Conservation (phyloP, 2,888 invertebrate genomes). For the Eristalis tenax region DNA sequence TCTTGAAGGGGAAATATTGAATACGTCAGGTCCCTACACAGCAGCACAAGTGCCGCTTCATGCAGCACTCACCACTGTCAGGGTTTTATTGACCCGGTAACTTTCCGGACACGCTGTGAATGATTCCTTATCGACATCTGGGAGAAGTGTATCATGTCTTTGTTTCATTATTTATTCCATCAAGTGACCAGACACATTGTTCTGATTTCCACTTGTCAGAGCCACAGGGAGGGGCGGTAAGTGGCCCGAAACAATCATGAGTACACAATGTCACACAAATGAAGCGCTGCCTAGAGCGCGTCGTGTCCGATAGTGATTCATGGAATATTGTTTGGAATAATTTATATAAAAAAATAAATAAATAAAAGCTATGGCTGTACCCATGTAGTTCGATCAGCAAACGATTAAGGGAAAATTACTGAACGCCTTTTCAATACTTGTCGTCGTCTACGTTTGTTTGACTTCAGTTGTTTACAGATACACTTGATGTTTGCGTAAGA, state of each 20-base stretch:
- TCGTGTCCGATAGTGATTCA: constrained; percentile 1
- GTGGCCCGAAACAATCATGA: neutral
- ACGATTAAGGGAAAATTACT: neutral
- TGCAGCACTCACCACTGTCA: neutral
- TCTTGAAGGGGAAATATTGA: neutral
- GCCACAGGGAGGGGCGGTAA: neutral
- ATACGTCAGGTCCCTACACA: neutral
- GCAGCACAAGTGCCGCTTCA: neutral
- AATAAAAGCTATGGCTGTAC: neutral
- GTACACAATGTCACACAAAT: neutral
- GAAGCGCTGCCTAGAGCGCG: neutral
- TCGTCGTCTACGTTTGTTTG: neutral
- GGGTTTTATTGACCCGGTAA: neutral
- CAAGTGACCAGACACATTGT: neutral
- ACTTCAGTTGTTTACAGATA: neutral
- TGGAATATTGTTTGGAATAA: neutral
- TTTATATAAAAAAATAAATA: neutral
- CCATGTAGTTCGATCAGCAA: neutral
- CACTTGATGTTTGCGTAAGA: neutral
- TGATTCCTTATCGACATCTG: neutral
- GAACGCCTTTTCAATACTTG: neutral
- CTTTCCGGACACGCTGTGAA: neutral
- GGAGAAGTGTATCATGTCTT: neutral
- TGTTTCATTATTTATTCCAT: neutral
- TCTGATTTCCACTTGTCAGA: neutral